phyloP scores from a whole-genome alignment of 2,113 vertebrate genomes.

The Lampris incognitus region DNA sequence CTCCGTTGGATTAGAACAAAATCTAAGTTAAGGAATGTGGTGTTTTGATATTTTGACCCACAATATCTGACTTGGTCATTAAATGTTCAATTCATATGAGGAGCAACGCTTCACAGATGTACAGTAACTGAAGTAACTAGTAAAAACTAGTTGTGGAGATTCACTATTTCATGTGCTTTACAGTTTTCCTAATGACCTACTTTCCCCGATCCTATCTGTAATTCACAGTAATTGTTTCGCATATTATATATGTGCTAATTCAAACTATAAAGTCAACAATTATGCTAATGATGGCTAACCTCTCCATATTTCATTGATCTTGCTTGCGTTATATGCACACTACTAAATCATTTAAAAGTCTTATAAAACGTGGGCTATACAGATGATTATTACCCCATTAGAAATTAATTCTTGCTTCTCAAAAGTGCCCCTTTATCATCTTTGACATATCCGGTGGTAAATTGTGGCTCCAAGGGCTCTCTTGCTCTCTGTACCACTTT shows the following conservation, averaged over 20 bases:
- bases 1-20: too few relatives aligned
- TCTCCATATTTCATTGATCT: slow-evolving; percentile 40
- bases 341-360: slow-evolving; percentile 33
- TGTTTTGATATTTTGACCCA: too few relatives aligned
- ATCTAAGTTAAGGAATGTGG: too few relatives aligned
- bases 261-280: background rate
- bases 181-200: background rate
- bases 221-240: background rate
- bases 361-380: slow-evolving; percentile 1
- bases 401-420: slow-evolving; percentile 2
- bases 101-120: too few relatives aligned
- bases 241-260: slow-evolving; percentile 3
- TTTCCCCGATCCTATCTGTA: background rate
- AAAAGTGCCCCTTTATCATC: slow-evolving; percentile 12
- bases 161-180: too few relatives aligned
- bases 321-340: slow-evolving; percentile 24
- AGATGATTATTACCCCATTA: slow-evolving; percentile 29
- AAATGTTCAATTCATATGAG: too few relatives aligned
- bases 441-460: background rate
- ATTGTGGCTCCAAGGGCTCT: background rate
- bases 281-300: slow-evolving; percentile 34
- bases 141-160: too few relatives aligned
- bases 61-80: too few relatives aligned
- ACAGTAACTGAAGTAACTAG: too few relatives aligned
- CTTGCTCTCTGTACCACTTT: background rate